These are phyloP conservation scores for Ailuropoda melanoleuca DNA, from an alignment of 2,113 vertebrate genomes.

Conservation along the genomic window DNA sequence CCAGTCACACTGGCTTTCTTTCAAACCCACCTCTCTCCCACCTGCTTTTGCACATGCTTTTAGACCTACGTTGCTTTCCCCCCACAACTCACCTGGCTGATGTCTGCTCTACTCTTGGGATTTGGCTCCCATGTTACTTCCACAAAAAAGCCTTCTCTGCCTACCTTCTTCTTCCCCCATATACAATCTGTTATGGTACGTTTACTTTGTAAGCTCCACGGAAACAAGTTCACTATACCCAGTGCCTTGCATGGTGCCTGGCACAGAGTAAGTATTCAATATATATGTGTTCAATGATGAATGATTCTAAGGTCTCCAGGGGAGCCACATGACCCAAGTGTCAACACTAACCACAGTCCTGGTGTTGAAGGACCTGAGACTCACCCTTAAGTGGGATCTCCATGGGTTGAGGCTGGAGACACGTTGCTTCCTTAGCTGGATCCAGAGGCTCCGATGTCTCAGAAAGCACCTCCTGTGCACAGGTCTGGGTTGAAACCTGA, in stretches of 20 bases:
- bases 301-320: neutral
- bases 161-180: neutral
- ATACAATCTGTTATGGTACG: neutral
- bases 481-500: neutral
- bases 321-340: neutral
- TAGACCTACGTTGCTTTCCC: neutral
- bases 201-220: neutral
- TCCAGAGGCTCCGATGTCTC: neutral
- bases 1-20: neutral
- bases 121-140: neutral
- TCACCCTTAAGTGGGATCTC: neutral
- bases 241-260: neutral
- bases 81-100: neutral
- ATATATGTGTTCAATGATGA: neutral
- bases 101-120: neutral
- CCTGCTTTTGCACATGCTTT: neutral
- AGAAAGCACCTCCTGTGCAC: neutral
- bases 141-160: neutral
- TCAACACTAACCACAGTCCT: conserved; percentile 24
- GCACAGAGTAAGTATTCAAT: neutral
- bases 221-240: neutral
- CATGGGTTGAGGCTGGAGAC: neutral
- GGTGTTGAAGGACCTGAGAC: neutral
- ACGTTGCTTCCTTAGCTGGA: neutral
- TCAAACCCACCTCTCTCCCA: neutral